Base-by-base conservation (phyloP, 2,113 vertebrate genomes). In the Malurus elegans region DNA sequence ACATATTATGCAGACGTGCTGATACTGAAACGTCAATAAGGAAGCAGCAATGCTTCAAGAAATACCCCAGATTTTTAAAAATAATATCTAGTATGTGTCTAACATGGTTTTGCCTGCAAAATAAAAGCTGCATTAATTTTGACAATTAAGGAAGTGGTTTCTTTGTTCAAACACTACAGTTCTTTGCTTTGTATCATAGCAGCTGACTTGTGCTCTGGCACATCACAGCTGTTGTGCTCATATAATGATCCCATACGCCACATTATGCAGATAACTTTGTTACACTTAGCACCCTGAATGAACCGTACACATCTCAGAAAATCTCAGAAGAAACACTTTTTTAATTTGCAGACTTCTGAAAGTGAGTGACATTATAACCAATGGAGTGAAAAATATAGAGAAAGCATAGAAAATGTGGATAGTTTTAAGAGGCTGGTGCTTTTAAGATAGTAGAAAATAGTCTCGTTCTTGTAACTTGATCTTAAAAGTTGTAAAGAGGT, bases 361-460 rank as follows among this genome's bases (percentile, higher is more conserved):
- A 88, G 61, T 88, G 44, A 31, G 58, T 73, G 69, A 69, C 67
- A 83, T 86, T 96, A 88, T 72, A 90, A 82, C 76, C 66, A 94
- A 82, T 86, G 69, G 50, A 92, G 79, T 92, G 79, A 91, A 93
- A 92, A 96, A 93, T 58, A 61, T 3, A 36, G 47, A 75, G 13
- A 19, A 90, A 88, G 67, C 14, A 69, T 36, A 88, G 91, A 86
- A 86, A 86, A 76, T 88, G 25, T 70, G 38, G n/a, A 32, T 72
- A 65, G 28, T 44, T 64, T 79, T 51, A 90, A 90, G 57, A 82
- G 40, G 16, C 2, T 80, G 31, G 18, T 91, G 28, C 6, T 80
- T 92, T 69, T 57, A 53, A 79, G 44, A 86, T 5, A 51, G 44
- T 19, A 82, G 74, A 72, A 92, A 93, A 88, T 45, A 86, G 8